Percentiles rank a stretch among this genome's conserved stretches.
These are phyloP conservation scores for Elysia crispata DNA, from an alignment of 2,888 invertebrate species.

Conservation along the genomic window DNA sequence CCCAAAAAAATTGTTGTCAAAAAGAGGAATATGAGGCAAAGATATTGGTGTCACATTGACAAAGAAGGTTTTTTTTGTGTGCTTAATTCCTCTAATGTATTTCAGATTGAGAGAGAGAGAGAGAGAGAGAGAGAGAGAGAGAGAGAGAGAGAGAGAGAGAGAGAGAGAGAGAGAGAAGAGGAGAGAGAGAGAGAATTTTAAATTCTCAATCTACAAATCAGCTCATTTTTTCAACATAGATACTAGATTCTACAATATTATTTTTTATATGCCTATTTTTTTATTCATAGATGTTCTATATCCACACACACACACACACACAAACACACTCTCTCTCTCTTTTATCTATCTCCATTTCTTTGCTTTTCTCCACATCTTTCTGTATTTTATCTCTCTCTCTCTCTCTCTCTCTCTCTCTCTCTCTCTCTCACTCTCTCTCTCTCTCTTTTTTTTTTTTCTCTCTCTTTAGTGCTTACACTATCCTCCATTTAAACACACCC, in stretches of 20 bases:
- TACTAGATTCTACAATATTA: no score
- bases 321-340: no score
- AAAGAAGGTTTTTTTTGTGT: background rate
- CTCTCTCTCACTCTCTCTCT: background rate
- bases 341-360: no score
- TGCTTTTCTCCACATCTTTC: no score
- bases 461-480: background rate
- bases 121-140: background rate
- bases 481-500: background rate
- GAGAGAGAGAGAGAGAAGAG: background rate
- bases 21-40: background rate
- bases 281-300: no score
- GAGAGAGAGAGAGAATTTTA: no score
- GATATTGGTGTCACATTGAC: background rate
- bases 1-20: background rate
- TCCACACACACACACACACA: no score
- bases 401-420: constrained; percentile 15
- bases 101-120: background rate
- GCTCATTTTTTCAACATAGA: no score
- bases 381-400: no score
- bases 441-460: background rate
- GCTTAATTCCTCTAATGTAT: no score
- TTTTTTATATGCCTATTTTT: no score
- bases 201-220: no score
- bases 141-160: background rate